phyloP scores from a whole-genome alignment of 1,140 invertebrate species.

The Diabrotica virgifera region DNA sequence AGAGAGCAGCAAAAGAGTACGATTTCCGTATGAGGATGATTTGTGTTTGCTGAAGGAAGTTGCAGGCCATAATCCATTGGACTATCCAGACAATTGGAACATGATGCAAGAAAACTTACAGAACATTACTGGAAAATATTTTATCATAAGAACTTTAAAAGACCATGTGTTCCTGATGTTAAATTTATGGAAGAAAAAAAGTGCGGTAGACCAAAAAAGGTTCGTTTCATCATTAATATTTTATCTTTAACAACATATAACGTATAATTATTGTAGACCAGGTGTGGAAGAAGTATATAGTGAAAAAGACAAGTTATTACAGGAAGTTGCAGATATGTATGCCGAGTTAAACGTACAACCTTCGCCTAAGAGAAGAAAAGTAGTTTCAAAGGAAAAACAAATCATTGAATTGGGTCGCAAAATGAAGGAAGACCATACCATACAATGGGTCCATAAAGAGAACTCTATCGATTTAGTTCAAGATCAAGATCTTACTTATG shows the following conservation, averaged over 20 bases:
- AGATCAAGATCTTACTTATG: too few relatives aligned
- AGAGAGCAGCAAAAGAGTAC: constrained; percentile 13
- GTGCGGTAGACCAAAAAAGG: background rate
- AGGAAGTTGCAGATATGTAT: background rate
- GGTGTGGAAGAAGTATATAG: background rate
- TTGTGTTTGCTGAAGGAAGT: constrained; percentile 17
- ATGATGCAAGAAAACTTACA: constrained; percentile 10
- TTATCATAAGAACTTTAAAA: constrained; percentile 8
- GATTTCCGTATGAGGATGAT: constrained; percentile 15
- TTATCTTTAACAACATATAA: background rate
- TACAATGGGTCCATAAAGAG: too few relatives aligned
- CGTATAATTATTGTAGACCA: background rate
- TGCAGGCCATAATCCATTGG: constrained; percentile 12
- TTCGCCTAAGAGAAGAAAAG: background rate
- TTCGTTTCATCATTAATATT: background rate
- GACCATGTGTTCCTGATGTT: constrained; percentile 18
- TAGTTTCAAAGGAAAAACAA: constrained; percentile 9
- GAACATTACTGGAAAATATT: constrained; percentile 11
- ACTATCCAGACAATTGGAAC: constrained; percentile 5
- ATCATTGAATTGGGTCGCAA: constrained; percentile 5
- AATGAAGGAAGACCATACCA: background rate
- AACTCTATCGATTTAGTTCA: too few relatives aligned
- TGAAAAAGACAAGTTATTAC: constrained; percentile 5
- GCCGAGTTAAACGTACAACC: background rate
- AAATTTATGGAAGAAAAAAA: constrained; percentile 7